Evolutionary conservation across 1,140 invertebrate species (phyloP).

Genomic region (Chlorops oryzae): DNA sequence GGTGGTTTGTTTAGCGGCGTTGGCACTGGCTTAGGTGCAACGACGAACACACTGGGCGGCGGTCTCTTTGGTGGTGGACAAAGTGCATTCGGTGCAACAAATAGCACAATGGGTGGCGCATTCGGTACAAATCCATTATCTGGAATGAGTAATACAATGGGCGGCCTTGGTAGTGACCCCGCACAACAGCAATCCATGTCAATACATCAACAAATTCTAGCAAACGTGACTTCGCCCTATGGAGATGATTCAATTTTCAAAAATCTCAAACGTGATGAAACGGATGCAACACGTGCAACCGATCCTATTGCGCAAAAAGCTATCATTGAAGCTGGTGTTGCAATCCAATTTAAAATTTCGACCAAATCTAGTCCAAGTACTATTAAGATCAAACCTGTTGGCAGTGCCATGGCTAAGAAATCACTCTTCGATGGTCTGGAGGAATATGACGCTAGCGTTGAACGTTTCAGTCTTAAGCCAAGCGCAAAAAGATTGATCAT

Average conservation of each 20-base stretch:
- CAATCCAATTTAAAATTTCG: constrained; percentile 57
- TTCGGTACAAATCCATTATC: constrained; percentile 13
- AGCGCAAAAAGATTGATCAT: constrained; percentile 60
- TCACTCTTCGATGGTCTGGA: constrained; percentile 65
- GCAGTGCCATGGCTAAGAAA: constrained; percentile 54
- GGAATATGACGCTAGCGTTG: constrained; percentile 59
- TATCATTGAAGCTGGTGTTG: constrained; percentile 50
- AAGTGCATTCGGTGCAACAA: constrained; percentile 21
- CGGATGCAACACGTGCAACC: constrained; percentile 68
- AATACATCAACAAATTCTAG: constrained; percentile 62
- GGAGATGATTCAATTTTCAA: constrained; percentile 73
- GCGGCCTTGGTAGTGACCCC: constrained; percentile 17
- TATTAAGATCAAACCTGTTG: constrained; percentile 58
- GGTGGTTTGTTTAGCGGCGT: constrained; percentile 47
- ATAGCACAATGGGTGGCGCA: constrained; percentile 22
- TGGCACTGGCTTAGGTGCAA: constrained; percentile 20
- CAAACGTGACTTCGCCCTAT: constrained; percentile 66
- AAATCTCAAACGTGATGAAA: constrained; percentile 58
- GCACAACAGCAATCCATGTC: constrained; percentile 48
- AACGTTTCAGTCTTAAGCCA: constrained; percentile 58
- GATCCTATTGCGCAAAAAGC: constrained; percentile 64
- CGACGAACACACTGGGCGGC: constrained; percentile 24
- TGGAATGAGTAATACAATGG: constrained; percentile 8
- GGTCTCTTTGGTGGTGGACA: constrained; percentile 49
- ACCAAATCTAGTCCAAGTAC: constrained; percentile 53